A percentile compares a stretch with the other conserved stretches of the same genome.
Conservation (phyloP, 2,888 invertebrate species). For the Mesochorus sp. region DNA sequence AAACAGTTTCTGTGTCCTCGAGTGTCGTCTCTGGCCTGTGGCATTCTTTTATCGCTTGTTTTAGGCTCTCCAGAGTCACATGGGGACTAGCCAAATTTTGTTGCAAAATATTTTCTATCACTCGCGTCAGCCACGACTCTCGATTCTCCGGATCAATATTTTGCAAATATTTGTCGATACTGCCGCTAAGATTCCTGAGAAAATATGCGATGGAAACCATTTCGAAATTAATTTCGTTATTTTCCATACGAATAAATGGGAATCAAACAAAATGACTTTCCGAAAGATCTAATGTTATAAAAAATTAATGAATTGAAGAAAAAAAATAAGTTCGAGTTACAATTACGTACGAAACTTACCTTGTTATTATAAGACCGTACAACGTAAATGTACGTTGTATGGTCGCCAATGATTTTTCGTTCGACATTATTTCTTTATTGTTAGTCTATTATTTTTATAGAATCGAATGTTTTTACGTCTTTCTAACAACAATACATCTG, state of each 20-base stretch:
- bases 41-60: slow-evolving; percentile 88
- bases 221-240: no score
- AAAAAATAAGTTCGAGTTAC: no score
- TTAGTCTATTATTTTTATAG: not conserved
- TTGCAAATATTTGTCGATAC: slow-evolving; percentile 88
- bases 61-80: slow-evolving; percentile 88
- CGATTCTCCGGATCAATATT: slow-evolving; percentile 85
- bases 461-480: no score
- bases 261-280: no score
- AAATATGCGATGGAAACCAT: slow-evolving; percentile 29
- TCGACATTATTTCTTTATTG: slow-evolving; percentile 65
- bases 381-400: slow-evolving; percentile 88
- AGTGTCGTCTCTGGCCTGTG: slow-evolving; percentile 74
- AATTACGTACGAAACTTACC: slow-evolving; percentile 75
- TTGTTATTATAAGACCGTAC: slow-evolving; percentile 88
- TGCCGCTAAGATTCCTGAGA: slow-evolving; percentile 88
- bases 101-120: slow-evolving; percentile 90
- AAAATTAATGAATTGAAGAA: not conserved
- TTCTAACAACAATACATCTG: no score
- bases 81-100: slow-evolving; percentile 89
- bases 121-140: slow-evolving; percentile 88
- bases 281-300: no score
- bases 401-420: slow-evolving; percentile 84
- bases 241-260: no score
- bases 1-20: slow-evolving; percentile 88